phyloP scores from a whole-genome alignment of 2,113 vertebrate species.

The Prinia subflava region DNA sequence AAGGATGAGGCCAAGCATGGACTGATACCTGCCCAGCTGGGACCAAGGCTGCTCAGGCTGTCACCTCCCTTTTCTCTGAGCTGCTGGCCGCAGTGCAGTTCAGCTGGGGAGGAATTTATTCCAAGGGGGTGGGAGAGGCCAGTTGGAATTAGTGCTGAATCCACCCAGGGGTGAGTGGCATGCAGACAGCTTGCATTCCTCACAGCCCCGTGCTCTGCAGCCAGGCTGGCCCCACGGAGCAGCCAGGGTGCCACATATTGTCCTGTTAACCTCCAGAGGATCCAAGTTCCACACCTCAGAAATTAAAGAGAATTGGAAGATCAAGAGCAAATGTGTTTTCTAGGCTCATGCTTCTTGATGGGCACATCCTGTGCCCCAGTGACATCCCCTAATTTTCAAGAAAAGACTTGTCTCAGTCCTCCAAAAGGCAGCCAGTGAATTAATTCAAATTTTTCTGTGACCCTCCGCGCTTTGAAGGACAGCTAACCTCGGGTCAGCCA shows the following conservation, averaged over 20 bases:
- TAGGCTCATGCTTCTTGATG: fast-evolving
- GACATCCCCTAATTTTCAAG: not conserved
- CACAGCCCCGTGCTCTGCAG: not conserved
- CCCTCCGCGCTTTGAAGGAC: not conserved
- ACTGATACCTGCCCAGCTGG: not conserved
- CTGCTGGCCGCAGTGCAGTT: not conserved
- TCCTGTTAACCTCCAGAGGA: not conserved
- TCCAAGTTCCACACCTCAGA: not conserved
- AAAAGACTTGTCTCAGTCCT: not conserved
- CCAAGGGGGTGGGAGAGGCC: not conserved
- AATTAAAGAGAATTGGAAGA: not conserved
- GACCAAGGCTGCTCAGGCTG: not conserved
- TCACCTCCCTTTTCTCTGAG: not conserved
- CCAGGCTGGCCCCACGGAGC: fast-evolving
- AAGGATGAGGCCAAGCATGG: not conserved
- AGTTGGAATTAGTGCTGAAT: not conserved
- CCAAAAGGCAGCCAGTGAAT: not conserved
- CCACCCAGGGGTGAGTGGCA: not conserved
- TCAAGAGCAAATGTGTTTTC: not conserved
- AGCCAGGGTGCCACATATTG: not conserved
- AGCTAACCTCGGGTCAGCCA: not conserved
- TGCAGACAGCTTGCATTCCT: conserved; percentile 8
- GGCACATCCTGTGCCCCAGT: not conserved
- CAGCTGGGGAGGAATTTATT: not conserved
- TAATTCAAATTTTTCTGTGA: not conserved